Base-by-base conservation (phyloP, 2,797 vertebrate species). In the Sebastes oblongus region DNA sequence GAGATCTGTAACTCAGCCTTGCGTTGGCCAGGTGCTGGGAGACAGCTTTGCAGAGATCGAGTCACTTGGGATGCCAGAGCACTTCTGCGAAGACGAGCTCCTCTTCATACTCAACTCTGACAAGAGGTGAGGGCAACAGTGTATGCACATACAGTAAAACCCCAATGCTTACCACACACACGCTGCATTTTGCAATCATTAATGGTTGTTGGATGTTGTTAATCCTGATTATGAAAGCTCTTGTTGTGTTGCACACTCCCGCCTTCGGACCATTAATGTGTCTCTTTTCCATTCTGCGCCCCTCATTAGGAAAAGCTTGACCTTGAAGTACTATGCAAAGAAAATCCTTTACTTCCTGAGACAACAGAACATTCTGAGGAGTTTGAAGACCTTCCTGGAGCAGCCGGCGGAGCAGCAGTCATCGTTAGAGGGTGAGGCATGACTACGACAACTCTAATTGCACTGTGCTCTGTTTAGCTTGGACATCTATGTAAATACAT, bases 271-370 rank as follows among this genome's bases (percentile, higher is more conserved):
- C 30, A 12, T 11, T 52, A 24, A 30, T 50, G 39, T 69, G 18
- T 69, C 25, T 65, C 27, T 72, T n/a, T 62, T n/a, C 2, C 12
- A 0, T 65, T 76, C 6, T 83, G 16, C 2, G 0, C 12, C 34
- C n/a, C 0, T 64, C 29, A 11, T 65, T 83, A 99, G 98, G 94
- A 99, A 98, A 95, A 97, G 96, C 81, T 93, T 99, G 93, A 99
- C 98, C 1, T 93, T 98, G 95, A 99, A 99, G 86, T 99, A 99
- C 94, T 99, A 99, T 89, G 98, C 98, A 90, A 99, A 98, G 95
- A 99, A 99, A 96, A 99, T 99, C 82, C 97, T 99, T 16, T 99
- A 98, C 93, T 99, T 98, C 93, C 96, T 99, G 72, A 96, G 97
- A 39, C 98, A 99, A 55, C 97, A 99, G 94, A 97, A 98, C 58